Evolutionary conservation across 2,797 vertebrate species (phyloP), one percentile per base, ranked within the genome.

Genomic region (Gephyroberyx darwinii): DNA sequence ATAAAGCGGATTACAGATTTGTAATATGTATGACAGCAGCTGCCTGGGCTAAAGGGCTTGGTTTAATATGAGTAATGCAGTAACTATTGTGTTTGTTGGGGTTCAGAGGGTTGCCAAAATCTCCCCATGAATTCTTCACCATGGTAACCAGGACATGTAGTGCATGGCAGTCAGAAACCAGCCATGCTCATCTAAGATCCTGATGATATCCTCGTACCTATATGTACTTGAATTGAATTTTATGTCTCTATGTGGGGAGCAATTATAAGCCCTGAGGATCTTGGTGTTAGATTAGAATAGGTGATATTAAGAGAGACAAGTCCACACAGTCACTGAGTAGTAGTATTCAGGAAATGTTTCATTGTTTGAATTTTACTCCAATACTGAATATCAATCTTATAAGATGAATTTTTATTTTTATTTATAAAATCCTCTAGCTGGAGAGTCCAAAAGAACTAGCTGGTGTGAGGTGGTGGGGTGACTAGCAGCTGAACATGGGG

Each of bases 1-100:
- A 82, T 86, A 80, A 92, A 93, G 89, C 78, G 82, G 90, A 92
- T 93, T 93, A 91, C 48, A 54, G 53, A 50, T 43, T 51, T 20
- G 16, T 62, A 45, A 52, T 75, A 65, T 71, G 56, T 83, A 81
- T 66, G 78, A 57, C 71, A 35, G 77, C 77, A 71, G 78, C 63
- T 54, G 72, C 50, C 59, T 41, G 71, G 60, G 65, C 9, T 78
- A 84, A 75, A 84, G 55, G 59, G 48, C 85, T 71, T 80, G 78
- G 74, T 78, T 90, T 92, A 89, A 88, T 89, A 88, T 88, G 83
- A 84, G 77, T 79, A 85, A 85, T 85, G 84, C 74, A 62, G 75
- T 19, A 80, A 71, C 84, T 79, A 83, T 84, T 90, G 81, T 90
- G 84, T 82, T 74, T 51, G 66, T 52, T 51, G 52, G 74, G 68